phyloP scores from a whole-genome alignment of 2,113 vertebrate genomes.

The Chloebia gouldiae region DNA sequence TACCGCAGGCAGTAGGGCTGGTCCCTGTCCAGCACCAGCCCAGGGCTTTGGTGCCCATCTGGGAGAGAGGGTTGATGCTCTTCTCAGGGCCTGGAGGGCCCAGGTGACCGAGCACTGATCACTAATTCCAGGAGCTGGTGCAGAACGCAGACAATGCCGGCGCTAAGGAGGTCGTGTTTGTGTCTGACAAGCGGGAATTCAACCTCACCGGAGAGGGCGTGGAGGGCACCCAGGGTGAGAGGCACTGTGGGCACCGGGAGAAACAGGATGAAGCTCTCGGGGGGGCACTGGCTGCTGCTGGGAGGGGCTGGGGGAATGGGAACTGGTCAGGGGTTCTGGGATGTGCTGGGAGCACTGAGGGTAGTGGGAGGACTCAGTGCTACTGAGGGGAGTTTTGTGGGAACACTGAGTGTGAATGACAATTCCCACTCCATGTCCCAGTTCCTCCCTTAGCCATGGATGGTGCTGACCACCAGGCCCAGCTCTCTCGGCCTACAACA shows the following conservation, averaged over 20 bases:
- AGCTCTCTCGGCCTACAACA: slow-evolving; percentile 80
- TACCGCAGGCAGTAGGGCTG: background rate
- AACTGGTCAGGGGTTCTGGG: background rate
- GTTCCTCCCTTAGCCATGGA: background rate
- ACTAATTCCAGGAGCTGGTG: slow-evolving; percentile 77
- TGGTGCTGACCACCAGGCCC: slow-evolving; percentile 69
- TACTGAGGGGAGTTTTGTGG: background rate
- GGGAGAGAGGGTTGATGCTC: background rate
- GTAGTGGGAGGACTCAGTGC: background rate
- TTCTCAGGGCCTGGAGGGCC: background rate
- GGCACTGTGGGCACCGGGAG: background rate
- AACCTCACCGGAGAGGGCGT: slow-evolving; percentile 61
- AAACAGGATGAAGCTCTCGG: background rate
- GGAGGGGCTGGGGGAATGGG: background rate
- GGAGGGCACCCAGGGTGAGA: slow-evolving; percentile 77
- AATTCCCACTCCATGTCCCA: background rate
- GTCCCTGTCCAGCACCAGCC: background rate
- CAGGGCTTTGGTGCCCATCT: background rate
- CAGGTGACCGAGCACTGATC: accelerated
- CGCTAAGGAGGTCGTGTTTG: slow-evolving; percentile 77
- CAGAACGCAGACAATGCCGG: slow-evolving; percentile 85
- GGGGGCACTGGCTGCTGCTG: background rate
- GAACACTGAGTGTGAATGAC: background rate
- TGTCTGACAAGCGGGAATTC: slow-evolving; percentile 76
- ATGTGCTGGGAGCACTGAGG: background rate